Base-by-base conservation (phyloP, 2,888 invertebrate species). In the Drosophila lacicola region DNA sequence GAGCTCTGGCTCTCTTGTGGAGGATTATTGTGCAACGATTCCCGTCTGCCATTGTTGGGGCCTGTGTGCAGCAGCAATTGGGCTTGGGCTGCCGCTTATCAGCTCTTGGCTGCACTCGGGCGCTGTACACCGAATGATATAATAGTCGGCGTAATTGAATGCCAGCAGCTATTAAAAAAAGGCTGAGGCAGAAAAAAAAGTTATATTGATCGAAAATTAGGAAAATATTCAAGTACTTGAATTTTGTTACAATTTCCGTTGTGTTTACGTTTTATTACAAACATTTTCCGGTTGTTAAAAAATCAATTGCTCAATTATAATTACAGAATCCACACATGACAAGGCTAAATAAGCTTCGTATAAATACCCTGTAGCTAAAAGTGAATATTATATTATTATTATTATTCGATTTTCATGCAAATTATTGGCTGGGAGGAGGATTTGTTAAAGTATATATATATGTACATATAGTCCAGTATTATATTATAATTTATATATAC, bases 11-110 rank as follows among this genome's bases (percentile, higher is more conserved):
- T 56, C 74, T 65, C 42, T 74, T 77, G 72, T 82, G 68, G 78
- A 71, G 68, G 78, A 71, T 82, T 80, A 88, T 81, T 88, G 83
- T 83, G 83, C 63, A 75, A 75, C 68, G 37, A 53, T 63, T 62
- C 60, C 72, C 44, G 58, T 71, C 60, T 63, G 57, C 69, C 56
- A 88, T 82, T 82, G 82, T 88, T 82, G 64, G 36, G 25, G 41
- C 61, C 37, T 37, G 36, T 57, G 41, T 57, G 29, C 29, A 17
- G 45, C 54, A 72, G 49, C 66, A 56, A 29, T 29, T 8, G 29
- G 29, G 29, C 36, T 70, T 60, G 53, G 65, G 61, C 62, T 49
- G 47, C 41, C 39, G 72, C 76, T 84, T 78, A 76, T 82, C 70
- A 80, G 68, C 62, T 39, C 54, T 58, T 58, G 37, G 61, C 42